Base-by-base conservation (phyloP, 2,888 invertebrate species). In the Netelia melanura region DNA sequence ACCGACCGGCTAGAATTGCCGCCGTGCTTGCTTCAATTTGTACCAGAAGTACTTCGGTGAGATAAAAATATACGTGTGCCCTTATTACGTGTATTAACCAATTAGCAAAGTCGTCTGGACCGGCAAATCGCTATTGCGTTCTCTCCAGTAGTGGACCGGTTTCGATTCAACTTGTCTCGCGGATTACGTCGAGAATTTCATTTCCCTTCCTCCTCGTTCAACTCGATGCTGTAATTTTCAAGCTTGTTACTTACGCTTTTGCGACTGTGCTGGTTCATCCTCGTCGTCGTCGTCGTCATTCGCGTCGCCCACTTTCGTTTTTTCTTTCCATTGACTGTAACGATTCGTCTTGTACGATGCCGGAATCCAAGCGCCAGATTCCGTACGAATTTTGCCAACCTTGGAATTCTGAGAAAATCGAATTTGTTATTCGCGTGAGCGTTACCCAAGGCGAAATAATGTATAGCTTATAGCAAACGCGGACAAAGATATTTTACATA, bases 341-440 rank as follows among this genome's bases (percentile, higher is more conserved):
- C 97, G 95, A 74, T 98, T 97, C 84, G 98, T 97, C 94, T 99
- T 99, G 94, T 98, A 99, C 0, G 98, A 97, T 0, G 99, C 98
- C 0, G 99, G 97, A 89, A 99, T 98, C 96, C 98, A 98, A 0
- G 96, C 96, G 21, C 99, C 99, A 84, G 98, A 98, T 94, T 99
- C 99, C 0, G 99, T 99, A 90, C 97, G 97, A 87, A 99, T 98
- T 94, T 97, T 98, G 77, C 97, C 97, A 25, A 94, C 94, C 88
- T 96, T 96, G 1, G 94, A 90, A 88, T 95, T 94, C 95, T 95
- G 90, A 78, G 91, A 86, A 87, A 88, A 85, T 38, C 21, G 54
- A 74, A 25, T 58, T 64, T 62, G 21, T 61, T 23, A 21, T 67
- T 11, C 38, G 0, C 25, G 23, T 6, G 43, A 74, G 43, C 21